Evolutionary conservation across 1,140 invertebrate genomes (phyloP).

Genomic region (Drosophila micromelanica): DNA sequence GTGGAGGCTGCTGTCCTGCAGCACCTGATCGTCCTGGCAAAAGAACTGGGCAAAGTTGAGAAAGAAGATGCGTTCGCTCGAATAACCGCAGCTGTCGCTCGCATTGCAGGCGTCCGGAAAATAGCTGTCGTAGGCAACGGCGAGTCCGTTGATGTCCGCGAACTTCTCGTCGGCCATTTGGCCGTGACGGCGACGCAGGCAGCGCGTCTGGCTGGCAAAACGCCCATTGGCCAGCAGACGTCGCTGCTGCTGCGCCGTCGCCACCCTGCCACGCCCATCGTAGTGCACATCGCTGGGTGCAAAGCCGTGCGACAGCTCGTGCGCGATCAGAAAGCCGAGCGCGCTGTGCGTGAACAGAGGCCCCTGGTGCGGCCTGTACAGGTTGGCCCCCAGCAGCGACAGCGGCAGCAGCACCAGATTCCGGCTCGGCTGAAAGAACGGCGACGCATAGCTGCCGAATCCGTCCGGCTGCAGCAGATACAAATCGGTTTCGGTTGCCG

Average conservation of each 20-base stretch:
- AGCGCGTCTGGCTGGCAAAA: neutral
- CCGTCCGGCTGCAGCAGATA: neutral
- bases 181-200: neutral
- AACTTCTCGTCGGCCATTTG: constrained; percentile 43
- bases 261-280: constrained; percentile 15
- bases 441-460: constrained; percentile 47
- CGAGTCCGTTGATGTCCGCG: constrained; percentile 48
- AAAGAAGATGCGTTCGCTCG: constrained; percentile 38
- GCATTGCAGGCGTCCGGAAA: neutral
- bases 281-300: constrained; percentile 1
- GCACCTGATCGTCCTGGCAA: constrained; percentile 17
- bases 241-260: fast-evolving
- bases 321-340: constrained; percentile 56
- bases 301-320: constrained; percentile 61
- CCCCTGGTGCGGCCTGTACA: constrained; percentile 31
- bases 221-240: neutral
- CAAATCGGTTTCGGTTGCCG: neutral
- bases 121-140: constrained; percentile 43
- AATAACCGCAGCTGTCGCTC: neutral
- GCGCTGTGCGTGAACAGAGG: constrained; percentile 34
- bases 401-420: constrained; percentile 53
- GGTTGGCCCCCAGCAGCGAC: constrained; percentile 36
- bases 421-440: constrained; percentile 32
- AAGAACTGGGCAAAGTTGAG: constrained; percentile 59
- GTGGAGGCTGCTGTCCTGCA: constrained; percentile 2